These are phyloP conservation scores for Galerucella calmariensis DNA, from an alignment of 2,888 invertebrate species.

Conservation along the genomic window DNA sequence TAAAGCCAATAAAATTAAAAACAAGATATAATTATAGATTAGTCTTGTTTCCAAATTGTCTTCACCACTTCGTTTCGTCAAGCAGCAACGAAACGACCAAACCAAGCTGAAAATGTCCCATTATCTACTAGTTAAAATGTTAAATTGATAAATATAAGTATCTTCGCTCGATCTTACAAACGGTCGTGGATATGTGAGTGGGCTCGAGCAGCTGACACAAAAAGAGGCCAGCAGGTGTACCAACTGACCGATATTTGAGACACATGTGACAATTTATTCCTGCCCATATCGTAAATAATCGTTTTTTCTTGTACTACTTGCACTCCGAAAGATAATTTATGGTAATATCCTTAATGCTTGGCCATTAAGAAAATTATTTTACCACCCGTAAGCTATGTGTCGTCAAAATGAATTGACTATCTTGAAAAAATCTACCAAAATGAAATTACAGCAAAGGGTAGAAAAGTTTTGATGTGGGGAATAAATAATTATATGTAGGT, in stretches of 20 bases:
- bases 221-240: conserved; percentile 36
- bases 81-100: conserved; percentile 18
- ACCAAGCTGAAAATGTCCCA: conserved; percentile 33
- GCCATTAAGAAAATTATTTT: conserved; percentile 25
- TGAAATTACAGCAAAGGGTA: background rate
- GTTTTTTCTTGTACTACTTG: conserved; percentile 26
- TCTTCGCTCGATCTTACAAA: conserved; percentile 32
- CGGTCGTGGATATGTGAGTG: conserved; percentile 30
- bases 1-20: conserved; percentile 34
- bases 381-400: conserved; percentile 13
- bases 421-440: conserved; percentile 7
- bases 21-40: conserved; percentile 37
- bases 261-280: conserved; percentile 39
- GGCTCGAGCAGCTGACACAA: conserved; percentile 32
- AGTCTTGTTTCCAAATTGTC: conserved; percentile 30
- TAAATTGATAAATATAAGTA: conserved; percentile 32
- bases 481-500: too few species aligned
- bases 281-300: conserved; percentile 34
- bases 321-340: conserved; percentile 27
- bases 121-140: conserved; percentile 35
- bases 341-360: conserved; percentile 29
- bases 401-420: conserved; percentile 9
- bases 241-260: conserved; percentile 39
- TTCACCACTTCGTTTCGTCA: conserved; percentile 31
- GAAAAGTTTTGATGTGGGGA: too few species aligned